Evolutionary conservation across 2,888 invertebrate species (phyloP).

Genomic region (Tetragnatha montana): DNA sequence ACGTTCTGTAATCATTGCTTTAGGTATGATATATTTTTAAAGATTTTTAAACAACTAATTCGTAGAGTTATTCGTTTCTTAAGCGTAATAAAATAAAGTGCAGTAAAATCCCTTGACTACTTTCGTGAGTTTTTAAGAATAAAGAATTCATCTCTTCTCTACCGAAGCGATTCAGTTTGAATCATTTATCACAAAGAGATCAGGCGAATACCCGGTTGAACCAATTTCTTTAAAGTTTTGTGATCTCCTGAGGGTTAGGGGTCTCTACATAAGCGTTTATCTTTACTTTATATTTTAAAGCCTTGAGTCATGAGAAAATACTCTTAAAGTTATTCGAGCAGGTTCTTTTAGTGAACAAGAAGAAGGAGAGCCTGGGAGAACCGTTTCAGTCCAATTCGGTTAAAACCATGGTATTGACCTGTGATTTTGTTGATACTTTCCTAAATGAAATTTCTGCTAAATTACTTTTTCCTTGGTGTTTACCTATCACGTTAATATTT

Average conservation of each 20-base stretch:
- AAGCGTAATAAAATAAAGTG: neutral
- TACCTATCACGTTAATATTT: slow-evolving; percentile 33
- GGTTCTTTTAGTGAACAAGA: neutral
- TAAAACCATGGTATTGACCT: slow-evolving; percentile 29
- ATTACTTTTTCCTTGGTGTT: slow-evolving; percentile 50
- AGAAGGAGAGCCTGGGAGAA: slow-evolving; percentile 13
- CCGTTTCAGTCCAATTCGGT: slow-evolving; percentile 38
- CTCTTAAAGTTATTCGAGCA: neutral
- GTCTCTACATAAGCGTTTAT: slow-evolving; percentile 21
- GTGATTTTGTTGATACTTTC: slow-evolving; percentile 25
- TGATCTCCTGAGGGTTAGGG: neutral
- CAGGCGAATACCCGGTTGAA: slow-evolving; percentile 33
- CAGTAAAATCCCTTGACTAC: slow-evolving; percentile 22
- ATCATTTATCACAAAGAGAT: slow-evolving; percentile 47
- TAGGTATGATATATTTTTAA: too few species aligned
- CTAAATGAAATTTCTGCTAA: slow-evolving; percentile 12
- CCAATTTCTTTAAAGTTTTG: slow-evolving; percentile 66
- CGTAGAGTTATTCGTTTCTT: neutral
- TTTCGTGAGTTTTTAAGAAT: slow-evolving; percentile 7
- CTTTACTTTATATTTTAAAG: slow-evolving; percentile 40
- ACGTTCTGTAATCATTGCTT: too few species aligned
- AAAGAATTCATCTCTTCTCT: neutral
- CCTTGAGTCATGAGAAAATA: neutral
- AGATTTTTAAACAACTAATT: neutral
- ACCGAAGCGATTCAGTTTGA: neutral